These are phyloP conservation scores for Chironomus striatipennis DNA, from an alignment of 1,140 invertebrate genomes.

Conservation along the genomic window DNA sequence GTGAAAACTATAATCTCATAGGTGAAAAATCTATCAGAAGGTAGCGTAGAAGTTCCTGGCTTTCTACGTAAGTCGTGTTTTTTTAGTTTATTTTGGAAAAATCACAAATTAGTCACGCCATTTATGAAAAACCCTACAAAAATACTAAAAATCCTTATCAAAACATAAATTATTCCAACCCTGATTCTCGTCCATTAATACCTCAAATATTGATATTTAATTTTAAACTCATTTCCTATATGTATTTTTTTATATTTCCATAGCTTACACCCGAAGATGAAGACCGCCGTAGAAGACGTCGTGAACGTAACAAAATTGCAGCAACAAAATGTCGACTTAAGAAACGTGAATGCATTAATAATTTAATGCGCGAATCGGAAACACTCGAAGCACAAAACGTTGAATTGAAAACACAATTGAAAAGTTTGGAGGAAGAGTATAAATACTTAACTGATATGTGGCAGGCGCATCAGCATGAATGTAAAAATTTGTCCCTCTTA, in stretches of 20 bases:
- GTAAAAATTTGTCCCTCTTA: background rate
- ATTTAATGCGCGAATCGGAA: conserved; percentile 79
- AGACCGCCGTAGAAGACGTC: conserved; percentile 66
- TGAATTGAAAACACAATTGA: conserved; percentile 71
- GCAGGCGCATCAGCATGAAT: conserved; percentile 40
- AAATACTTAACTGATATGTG: conserved; percentile 55
- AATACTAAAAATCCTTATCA: background rate
- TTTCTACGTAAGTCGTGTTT: too few species aligned
- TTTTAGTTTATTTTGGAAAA: too few species aligned
- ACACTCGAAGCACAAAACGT: conserved; percentile 78
- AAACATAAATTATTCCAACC: background rate
- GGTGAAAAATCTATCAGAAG: too few species aligned
- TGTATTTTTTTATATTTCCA: conserved; percentile 30
- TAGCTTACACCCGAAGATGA: conserved; percentile 88
- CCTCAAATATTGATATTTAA: conserved; percentile 22
- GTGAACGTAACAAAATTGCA: conserved; percentile 90
- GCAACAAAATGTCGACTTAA: conserved; percentile 92
- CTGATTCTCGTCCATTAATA: background rate
- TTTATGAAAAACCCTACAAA: too few species aligned
- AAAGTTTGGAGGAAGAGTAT: conserved; percentile 53
- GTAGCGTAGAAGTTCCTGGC: too few species aligned
- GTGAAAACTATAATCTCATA: too few species aligned
- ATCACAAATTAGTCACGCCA: too few species aligned
- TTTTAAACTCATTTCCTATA: background rate
- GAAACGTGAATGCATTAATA: conserved; percentile 81